These are phyloP conservation scores for Galerucella nymphaeae DNA, from an alignment of 2,888 invertebrate species.

Conservation along the genomic window DNA sequence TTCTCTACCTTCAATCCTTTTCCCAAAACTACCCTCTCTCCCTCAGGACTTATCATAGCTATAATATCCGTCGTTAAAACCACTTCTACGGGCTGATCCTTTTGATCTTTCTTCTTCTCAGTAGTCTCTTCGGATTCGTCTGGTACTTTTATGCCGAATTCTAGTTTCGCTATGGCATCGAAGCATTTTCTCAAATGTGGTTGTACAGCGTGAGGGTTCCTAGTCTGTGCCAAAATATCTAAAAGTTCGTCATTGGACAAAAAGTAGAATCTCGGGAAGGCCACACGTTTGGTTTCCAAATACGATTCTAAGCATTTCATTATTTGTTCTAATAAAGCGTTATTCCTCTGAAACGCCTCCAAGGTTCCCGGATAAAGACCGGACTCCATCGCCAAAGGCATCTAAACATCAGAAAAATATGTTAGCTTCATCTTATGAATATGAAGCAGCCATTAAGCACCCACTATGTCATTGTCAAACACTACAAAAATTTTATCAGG, in stretches of 20 bases:
- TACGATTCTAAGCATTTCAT: constrained; percentile 92
- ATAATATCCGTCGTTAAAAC: constrained; percentile 83
- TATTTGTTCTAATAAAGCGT: constrained; percentile 85
- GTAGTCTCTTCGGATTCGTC: constrained; percentile 60
- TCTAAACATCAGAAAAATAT: constrained; percentile 63
- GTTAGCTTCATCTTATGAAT: too few species aligned
- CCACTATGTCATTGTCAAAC: too few species aligned
- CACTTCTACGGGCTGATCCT: constrained; percentile 57
- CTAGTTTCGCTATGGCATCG: constrained; percentile 82
- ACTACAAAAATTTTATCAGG: too few species aligned
- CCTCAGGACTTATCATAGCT: constrained; percentile 91
- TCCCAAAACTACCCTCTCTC: constrained; percentile 79
- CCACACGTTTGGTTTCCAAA: constrained; percentile 86
- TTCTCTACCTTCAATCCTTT: constrained; percentile 74
- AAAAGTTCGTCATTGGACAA: constrained; percentile 89
- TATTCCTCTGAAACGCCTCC: constrained; percentile 77
- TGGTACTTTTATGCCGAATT: constrained; percentile 74
- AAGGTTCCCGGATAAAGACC: constrained; percentile 79
- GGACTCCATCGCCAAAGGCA: constrained; percentile 83
- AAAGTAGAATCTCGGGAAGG: constrained; percentile 91
- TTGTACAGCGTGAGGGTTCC: constrained; percentile 88
- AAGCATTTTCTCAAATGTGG: constrained; percentile 92
- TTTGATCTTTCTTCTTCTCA: constrained; percentile 61
- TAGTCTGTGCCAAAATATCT: constrained; percentile 85
- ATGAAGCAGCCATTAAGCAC: too few species aligned